Conservation (phyloP, 2,113 vertebrate genomes). For the Silurus meridionalis region DNA sequence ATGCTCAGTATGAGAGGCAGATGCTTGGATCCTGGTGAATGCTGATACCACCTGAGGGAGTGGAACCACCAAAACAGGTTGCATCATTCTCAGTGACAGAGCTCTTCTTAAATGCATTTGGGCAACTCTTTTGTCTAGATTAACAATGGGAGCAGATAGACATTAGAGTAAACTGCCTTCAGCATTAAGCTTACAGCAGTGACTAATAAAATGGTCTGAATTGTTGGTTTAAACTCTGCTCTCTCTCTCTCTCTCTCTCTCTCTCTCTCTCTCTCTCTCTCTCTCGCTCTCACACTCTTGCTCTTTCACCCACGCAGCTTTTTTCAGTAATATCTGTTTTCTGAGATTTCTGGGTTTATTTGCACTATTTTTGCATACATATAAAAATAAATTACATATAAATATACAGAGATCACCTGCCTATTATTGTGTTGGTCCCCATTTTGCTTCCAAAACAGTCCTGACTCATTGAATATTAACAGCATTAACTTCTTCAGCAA, state of each 20-base stretch:
- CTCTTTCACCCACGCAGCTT: neutral
- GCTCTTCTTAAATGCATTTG: neutral
- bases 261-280: neutral
- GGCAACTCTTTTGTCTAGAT: neutral
- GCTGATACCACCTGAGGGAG: constrained; percentile 3
- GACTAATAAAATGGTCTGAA: neutral
- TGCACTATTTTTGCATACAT: neutral
- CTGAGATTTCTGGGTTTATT: neutral
- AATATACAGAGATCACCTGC: too few species aligned
- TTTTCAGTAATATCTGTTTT: neutral
- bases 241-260: neutral
- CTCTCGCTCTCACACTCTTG: neutral
- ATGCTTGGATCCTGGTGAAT: constrained; percentile 5
- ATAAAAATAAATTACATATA: neutral
- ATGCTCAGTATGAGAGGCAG: constrained; percentile 11
- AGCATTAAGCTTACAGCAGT: neutral
- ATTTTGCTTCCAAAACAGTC: too few species aligned
- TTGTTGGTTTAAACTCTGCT: neutral
- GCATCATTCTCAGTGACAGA: constrained; percentile 29
- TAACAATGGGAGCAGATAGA: neutral
- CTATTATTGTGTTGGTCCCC: too few species aligned
- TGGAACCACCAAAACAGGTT: constrained; percentile 34
- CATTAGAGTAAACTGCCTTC: neutral
- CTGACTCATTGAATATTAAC: too few species aligned
- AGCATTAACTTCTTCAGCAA: too few species aligned